Conservation (phyloP, 2,888 invertebrate genomes). For the Leptinotarsa haldemani region DNA sequence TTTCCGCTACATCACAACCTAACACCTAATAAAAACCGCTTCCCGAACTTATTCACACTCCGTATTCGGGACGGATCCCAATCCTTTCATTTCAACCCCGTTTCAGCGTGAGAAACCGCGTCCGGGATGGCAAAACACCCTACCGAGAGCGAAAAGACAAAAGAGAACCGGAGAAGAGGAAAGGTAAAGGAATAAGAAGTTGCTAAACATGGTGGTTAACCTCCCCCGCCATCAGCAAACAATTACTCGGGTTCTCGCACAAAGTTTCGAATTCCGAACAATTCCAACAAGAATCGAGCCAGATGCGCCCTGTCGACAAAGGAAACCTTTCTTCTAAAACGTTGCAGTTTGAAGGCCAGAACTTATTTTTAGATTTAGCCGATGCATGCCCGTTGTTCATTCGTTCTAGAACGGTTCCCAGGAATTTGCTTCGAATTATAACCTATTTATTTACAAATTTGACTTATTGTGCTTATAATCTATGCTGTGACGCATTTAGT, state of each 20-base stretch:
- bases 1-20: not conserved
- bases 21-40: not conserved
- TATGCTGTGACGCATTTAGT: too few species aligned
- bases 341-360: conserved; percentile 19
- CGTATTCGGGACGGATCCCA: not conserved
- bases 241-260: conserved; percentile 44
- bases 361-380: conserved; percentile 1
- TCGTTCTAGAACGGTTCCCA: not conserved
- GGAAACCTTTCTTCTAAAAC: conserved; percentile 14
- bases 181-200: conserved; percentile 43
- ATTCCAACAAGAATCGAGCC: conserved; percentile 16
- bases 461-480: too few species aligned
- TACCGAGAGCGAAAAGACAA: not conserved
- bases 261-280: conserved; percentile 29
- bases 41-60: not conserved
- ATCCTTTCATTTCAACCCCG: conserved; percentile 7
- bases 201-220: conserved; percentile 52
- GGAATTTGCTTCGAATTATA: not conserved
- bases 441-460: too few species aligned
- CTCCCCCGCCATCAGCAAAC: conserved; percentile 56
- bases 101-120: conserved; percentile 1
- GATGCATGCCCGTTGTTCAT: not conserved
- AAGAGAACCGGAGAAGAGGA: conserved; percentile 18
- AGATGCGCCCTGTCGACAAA: conserved; percentile 24
- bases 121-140: conserved; percentile 2